Conservation (phyloP, 1,140 invertebrate genomes). For the Drosophila kurseongensis region DNA sequence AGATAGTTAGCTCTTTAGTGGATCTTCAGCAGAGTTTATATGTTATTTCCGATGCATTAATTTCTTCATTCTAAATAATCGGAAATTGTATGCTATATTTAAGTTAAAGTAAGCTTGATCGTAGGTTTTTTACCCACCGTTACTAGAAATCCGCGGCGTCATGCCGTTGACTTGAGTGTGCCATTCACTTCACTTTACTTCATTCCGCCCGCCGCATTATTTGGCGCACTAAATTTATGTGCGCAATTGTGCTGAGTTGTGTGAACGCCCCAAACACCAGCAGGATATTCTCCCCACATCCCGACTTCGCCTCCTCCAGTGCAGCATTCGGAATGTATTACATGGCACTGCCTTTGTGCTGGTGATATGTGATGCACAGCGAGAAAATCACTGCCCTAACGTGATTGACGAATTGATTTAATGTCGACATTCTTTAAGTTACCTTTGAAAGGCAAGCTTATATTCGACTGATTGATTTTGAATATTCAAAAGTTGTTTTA, state of each 20-base stretch:
- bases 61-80: not conserved
- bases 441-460: no score
- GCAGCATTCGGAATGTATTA: conserved; percentile 49
- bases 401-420: no score
- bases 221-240: conserved; percentile 79
- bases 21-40: no score
- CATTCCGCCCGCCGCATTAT: conserved; percentile 63
- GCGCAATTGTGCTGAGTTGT: conserved; percentile 78
- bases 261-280: conserved; percentile 40
- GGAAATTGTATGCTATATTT: no score
- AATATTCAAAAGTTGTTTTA: no score
- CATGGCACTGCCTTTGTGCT: conserved; percentile 49
- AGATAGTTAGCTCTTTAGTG: no score
- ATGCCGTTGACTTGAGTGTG: conserved; percentile 52
- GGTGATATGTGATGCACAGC: conserved; percentile 11
- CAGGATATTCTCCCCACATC: conserved; percentile 22
- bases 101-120: not conserved
- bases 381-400: not conserved
- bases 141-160: conserved; percentile 2
- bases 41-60: not conserved
- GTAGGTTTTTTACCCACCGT: not conserved
- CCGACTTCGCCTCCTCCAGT: not conserved
- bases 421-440: no score
- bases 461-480: no score
- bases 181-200: conserved; percentile 58